A percentile compares a stretch with the other conserved stretches of the same genome.
Conservation (phyloP, 2,113 vertebrate species). For the Gila orcuttii region DNA sequence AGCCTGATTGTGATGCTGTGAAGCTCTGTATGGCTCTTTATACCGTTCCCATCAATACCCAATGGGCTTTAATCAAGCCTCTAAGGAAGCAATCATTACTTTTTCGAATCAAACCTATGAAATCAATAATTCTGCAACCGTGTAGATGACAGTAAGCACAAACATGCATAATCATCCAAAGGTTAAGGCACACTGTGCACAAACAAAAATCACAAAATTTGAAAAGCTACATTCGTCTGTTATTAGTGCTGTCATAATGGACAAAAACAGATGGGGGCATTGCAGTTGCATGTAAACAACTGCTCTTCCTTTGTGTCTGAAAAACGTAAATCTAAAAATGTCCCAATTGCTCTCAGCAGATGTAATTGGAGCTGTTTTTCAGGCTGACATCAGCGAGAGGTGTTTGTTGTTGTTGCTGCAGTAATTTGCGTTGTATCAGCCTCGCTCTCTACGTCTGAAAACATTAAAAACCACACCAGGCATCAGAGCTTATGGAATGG, state of each 20-base stretch:
- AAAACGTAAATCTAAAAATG: conserved; percentile 65
- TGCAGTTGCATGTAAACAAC: conserved; percentile 51
- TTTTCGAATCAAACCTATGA: conserved; percentile 78
- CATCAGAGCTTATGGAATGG: conserved; percentile 65
- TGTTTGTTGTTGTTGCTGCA: conserved; percentile 55
- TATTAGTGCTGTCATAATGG: conserved; percentile 47
- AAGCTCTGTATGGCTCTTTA: conserved; percentile 57
- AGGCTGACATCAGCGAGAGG: conserved; percentile 56
- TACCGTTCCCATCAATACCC: conserved; percentile 72
- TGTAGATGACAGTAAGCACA: conserved; percentile 75
- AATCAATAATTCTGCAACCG: conserved; percentile 76
- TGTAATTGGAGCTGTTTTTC: conserved; percentile 67
- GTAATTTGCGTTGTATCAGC: conserved; percentile 76
- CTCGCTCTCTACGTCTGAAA: conserved; percentile 75
- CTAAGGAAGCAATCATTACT: conserved; percentile 76
- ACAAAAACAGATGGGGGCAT: conserved; percentile 46
- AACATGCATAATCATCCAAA: conserved; percentile 33
- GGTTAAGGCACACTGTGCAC: conserved; percentile 14
- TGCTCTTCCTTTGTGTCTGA: conserved; percentile 43
- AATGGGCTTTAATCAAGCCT: conserved; percentile 78
- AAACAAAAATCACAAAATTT: conserved; percentile 45
- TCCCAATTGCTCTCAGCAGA: conserved; percentile 66
- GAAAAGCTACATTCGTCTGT: conserved; percentile 48
- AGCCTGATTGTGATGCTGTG: conserved; percentile 64
- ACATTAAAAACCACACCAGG: conserved; percentile 66